Conservation (phyloP, 2,888 invertebrate genomes). For the Acanthacorydalis orientalis region DNA sequence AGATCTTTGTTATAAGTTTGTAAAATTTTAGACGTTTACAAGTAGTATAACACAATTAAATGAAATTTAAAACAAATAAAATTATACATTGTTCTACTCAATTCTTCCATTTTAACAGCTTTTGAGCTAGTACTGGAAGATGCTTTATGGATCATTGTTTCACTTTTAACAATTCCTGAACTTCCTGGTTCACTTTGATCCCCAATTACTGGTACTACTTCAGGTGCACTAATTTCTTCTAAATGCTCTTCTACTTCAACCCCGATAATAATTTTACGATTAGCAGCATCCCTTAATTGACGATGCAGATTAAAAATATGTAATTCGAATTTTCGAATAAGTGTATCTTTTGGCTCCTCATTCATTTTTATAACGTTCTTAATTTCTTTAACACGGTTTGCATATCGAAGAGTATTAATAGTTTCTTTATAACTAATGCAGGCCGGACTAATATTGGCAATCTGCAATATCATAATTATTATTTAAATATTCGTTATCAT, state of each 20-base stretch:
- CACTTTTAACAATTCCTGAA: too few relatives aligned
- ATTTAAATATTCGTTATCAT: too few relatives aligned
- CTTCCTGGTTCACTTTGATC: too few relatives aligned
- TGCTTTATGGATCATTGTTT: too few relatives aligned
- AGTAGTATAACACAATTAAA: too few relatives aligned
- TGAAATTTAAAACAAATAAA: too few relatives aligned
- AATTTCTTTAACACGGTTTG: constrained; percentile 94
- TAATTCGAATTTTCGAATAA: constrained; percentile 87
- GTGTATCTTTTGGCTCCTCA: constrained; percentile 93
- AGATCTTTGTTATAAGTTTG: too few relatives aligned
- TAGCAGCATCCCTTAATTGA: constrained; percentile 43
- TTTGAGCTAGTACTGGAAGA: too few relatives aligned
- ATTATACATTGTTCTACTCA: too few relatives aligned
- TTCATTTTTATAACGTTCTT: constrained; percentile 92
- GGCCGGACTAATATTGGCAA: constrained; percentile 94
- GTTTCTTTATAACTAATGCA: constrained; percentile 95
- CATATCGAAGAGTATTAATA: constrained; percentile 89
- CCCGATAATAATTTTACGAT: constrained; percentile 48
- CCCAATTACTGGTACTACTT: too few relatives aligned
- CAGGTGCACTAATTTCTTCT: constrained; percentile 39
- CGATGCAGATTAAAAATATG: constrained; percentile 86
- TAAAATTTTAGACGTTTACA: too few relatives aligned
- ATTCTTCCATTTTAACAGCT: too few relatives aligned
- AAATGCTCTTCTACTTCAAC: constrained; percentile 26
- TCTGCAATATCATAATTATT: constrained; percentile 35